These are phyloP conservation scores for Sycobia sp. DNA, from an alignment of 1,140 invertebrate species.

Conservation along the genomic window DNA sequence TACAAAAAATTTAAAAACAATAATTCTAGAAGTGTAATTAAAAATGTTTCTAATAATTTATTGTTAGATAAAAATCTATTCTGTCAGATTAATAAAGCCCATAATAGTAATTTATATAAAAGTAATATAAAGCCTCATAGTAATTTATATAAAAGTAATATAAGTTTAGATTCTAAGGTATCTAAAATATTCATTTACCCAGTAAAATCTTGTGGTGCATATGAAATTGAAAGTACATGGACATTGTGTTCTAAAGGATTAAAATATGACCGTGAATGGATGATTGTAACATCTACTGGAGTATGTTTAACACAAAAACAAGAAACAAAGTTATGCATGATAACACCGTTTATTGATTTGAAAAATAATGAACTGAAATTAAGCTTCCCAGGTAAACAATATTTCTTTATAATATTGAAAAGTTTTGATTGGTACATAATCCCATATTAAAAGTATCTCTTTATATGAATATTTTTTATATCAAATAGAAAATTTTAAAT, in stretches of 20 bases:
- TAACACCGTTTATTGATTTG: conserved; percentile 77
- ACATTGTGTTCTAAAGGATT: conserved; percentile 75
- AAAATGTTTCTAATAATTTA: conserved; percentile 3
- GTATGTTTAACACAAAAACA: conserved; percentile 88
- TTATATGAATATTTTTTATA: too few species aligned
- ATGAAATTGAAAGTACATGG: conserved; percentile 74
- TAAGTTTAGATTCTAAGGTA: not conserved
- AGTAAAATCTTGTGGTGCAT: conserved; percentile 89
- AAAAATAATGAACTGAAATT: conserved; percentile 68
- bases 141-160: not conserved
- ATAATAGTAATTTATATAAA: not conserved
- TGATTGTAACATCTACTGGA: conserved; percentile 81
- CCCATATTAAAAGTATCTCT: too few species aligned
- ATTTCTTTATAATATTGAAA: conserved; percentile 1
- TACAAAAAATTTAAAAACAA: conserved; percentile 32
- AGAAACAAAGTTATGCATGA: conserved; percentile 77
- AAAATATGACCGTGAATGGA: conserved; percentile 89
- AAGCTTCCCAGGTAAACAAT: conserved; percentile 68
- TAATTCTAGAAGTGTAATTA: not conserved
- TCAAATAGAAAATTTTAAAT: not conserved
- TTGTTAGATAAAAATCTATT: not conserved
- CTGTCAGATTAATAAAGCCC: not conserved
- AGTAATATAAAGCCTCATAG: not conserved
- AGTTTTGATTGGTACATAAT: not conserved
- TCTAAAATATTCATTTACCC: conserved; percentile 82